Evolutionary conservation across 2,113 vertebrate genomes (phyloP), one percentile per base, ranked within the genome.

Genomic region (Zonotrichia leucophrys): DNA sequence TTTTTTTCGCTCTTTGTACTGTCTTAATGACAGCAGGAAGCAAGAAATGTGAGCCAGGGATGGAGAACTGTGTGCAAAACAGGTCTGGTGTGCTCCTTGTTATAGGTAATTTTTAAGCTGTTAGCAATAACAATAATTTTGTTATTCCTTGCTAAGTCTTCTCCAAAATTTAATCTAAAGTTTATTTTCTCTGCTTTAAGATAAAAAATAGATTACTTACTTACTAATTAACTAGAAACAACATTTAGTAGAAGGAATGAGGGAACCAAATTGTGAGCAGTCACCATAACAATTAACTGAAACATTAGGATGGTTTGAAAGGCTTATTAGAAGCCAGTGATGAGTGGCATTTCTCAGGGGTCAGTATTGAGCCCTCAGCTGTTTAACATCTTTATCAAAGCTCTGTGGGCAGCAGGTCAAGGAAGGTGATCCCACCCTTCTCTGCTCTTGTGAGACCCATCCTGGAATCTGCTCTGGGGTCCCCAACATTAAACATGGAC

Each of bases 1-100:
- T 49, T 44, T 24, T 75, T 24, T 75, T 7, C 11, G 3, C 7
- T 5, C 33, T 80, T 83, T 59, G 2, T 4, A 37, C 9, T 60
- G 4, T 52, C 7, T 7, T 10, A 86, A 35, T n/a, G 12, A 37
- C 31, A 79, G 20, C 39, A 84, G 2, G 4, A 74, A 78, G 11
- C 24, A 68, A n/a, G 21, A 72, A 18, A 15, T 0, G 0, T 30
- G 21, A 30, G 7, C 7, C 64, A 41, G 46, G 0, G 2, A 37
- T 31, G 6, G 28, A 79, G 23, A 62, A 8, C 6, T 31, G 17
- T 33, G 19, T 55, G 41, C 11, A 53, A 58, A 7, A 25, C 20
- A 20, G 9, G 10, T 35, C 28, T 79, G 24, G 6, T 19, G 22
- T 22, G 16, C 1, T 58, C 19, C 24, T 68, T 39, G 15, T 2